Conservation (phyloP, 2,797 vertebrate genomes). For the Coregonus sp. region DNA sequence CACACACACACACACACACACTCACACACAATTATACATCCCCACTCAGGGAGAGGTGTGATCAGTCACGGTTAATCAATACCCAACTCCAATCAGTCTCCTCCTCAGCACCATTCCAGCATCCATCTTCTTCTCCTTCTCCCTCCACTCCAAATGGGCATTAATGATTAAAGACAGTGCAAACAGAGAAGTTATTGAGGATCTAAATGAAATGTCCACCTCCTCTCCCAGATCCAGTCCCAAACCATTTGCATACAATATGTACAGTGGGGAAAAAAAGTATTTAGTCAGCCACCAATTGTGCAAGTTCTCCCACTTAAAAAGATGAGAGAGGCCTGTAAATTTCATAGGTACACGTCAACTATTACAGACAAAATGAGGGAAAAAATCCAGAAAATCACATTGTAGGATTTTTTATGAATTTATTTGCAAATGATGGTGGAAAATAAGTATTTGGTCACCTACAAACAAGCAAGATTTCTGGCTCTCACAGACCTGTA, state of each 20-base stretch:
- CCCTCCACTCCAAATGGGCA: neutral
- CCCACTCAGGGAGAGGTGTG: too few relatives aligned
- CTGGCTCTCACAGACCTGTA: too few relatives aligned
- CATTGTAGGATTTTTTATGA: too few relatives aligned
- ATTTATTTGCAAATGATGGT: too few relatives aligned
- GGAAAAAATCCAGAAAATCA: too few relatives aligned
- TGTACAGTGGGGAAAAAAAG: neutral
- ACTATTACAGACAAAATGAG: too few relatives aligned
- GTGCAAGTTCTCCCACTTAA: too few relatives aligned
- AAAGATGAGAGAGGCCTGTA: too few relatives aligned
- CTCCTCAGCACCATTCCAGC: conserved; percentile 12
- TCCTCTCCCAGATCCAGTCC: conserved; percentile 4
- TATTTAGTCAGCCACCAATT: too few relatives aligned
- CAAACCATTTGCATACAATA: conserved; percentile 7
- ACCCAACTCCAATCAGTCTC: neutral
- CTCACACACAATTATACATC: neutral
- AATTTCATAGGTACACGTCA: too few relatives aligned
- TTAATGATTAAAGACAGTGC: conserved; percentile 1
- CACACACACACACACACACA: neutral
- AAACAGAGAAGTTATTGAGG: conserved; percentile 13
- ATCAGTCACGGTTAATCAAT: conserved; percentile 13
- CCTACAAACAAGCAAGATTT: too few relatives aligned
- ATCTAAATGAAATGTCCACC: conserved; percentile 20
- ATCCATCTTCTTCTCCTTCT: neutral
- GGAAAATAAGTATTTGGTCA: too few relatives aligned